These are phyloP conservation scores for Chunga burmeisteri DNA, from an alignment of 2,113 vertebrate species.

Conservation along the genomic window DNA sequence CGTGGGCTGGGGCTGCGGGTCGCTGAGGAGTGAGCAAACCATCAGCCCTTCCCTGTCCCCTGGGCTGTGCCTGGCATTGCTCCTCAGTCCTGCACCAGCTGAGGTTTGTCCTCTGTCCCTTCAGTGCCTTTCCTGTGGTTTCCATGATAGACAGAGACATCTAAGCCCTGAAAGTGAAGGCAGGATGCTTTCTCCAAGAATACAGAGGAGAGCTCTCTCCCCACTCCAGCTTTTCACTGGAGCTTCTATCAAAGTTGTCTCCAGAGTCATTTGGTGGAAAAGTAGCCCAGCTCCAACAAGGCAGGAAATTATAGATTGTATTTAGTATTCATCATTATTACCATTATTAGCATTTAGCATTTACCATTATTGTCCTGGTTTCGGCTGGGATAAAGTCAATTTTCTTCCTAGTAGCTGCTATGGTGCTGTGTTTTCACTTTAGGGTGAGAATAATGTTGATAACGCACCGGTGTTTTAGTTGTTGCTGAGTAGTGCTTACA, in stretches of 20 bases:
- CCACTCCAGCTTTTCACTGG: neutral
- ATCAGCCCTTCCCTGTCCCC: neutral
- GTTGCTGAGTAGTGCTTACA: neutral
- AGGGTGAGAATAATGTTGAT: neutral
- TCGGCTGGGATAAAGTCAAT: neutral
- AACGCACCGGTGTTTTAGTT: neutral
- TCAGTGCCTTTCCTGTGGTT: neutral
- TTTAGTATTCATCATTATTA: neutral
- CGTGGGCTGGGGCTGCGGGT: accelerated
- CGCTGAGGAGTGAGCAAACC: neutral
- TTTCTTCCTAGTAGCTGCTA: neutral
- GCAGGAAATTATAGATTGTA: neutral
- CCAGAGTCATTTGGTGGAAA: neutral
- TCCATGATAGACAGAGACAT: neutral
- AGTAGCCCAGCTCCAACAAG: neutral
- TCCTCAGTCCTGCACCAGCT: neutral
- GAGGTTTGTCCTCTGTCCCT: neutral
- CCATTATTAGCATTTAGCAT: neutral
- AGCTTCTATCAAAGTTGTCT: neutral
- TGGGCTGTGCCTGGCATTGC: neutral
- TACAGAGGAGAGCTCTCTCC: neutral
- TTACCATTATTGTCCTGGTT: neutral
- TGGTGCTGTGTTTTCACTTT: neutral
- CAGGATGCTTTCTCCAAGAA: neutral
- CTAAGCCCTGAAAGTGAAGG: neutral